Percentiles rank a stretch among this genome's conserved stretches.
These are phyloP conservation scores for Drosophila pallidifrons DNA, from an alignment of 1,140 invertebrate genomes.

Conservation along the genomic window DNA sequence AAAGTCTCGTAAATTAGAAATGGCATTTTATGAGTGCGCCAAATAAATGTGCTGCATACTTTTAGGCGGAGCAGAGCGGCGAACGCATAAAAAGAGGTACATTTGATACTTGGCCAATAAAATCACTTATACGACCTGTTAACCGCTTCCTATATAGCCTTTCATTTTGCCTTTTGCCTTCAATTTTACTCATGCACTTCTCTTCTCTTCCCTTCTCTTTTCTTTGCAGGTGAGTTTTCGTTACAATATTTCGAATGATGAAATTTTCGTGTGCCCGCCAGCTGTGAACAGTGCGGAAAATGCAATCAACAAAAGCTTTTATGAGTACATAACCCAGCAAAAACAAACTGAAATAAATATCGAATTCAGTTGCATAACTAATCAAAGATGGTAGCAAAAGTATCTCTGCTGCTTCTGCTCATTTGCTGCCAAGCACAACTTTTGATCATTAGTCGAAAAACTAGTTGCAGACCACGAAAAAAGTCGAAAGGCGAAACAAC, in stretches of 20 bases:
- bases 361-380: not conserved
- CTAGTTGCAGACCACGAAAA: constrained; percentile 1
- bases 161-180: constrained; percentile 30
- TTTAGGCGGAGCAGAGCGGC: constrained; percentile 21
- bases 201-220: not conserved
- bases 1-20: constrained; percentile 74
- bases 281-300: constrained; percentile 9
- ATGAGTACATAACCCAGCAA: not conserved
- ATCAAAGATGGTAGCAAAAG: not conserved
- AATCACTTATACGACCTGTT: constrained; percentile 80
- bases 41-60: constrained; percentile 70
- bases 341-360: not conserved
- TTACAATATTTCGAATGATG: no score
- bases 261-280: no score
- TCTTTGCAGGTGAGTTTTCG: constrained; percentile 64
- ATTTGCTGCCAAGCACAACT: not conserved
- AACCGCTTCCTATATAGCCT: constrained; percentile 54
- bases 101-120: constrained; percentile 50
- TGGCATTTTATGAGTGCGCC: constrained; percentile 75
- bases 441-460: constrained; percentile 34
- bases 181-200: constrained; percentile 27
- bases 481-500: not conserved
- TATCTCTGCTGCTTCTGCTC: not conserved
- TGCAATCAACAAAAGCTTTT: not conserved
- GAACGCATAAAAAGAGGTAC: constrained; percentile 61